These are phyloP conservation scores for Xerus rutilus DNA, from an alignment of 2,797 vertebrate genomes.

Conservation along the genomic window DNA sequence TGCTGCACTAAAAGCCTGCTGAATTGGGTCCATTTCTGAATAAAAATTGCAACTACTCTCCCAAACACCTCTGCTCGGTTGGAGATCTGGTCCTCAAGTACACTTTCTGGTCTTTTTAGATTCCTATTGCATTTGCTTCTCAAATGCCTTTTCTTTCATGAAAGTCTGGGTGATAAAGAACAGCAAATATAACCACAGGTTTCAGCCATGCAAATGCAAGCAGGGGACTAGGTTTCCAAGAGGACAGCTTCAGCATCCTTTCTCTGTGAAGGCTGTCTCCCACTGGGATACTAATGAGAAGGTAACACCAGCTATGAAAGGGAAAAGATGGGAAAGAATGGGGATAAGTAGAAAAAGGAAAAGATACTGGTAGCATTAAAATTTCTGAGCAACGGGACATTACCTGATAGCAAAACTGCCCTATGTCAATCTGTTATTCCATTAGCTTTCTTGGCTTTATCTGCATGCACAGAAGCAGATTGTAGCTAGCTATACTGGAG, in stretches of 20 bases:
- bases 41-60: conserved; percentile 78
- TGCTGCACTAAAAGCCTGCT: conserved; percentile 83
- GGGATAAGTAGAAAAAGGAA: background rate
- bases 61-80: conserved; percentile 80
- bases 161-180: conserved; percentile 77
- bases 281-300: conserved; percentile 67
- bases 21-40: conserved; percentile 83
- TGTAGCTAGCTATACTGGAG: background rate
- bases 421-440: background rate
- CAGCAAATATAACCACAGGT: conserved; percentile 79
- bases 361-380: conserved; percentile 26
- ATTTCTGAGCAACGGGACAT: conserved; percentile 54
- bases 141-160: conserved; percentile 83
- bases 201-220: conserved; percentile 82
- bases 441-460: conserved; percentile 32
- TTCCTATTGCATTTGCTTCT: conserved; percentile 76
- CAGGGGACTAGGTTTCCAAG: conserved; percentile 54
- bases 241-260: conserved; percentile 74
- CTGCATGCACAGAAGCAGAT: conserved; percentile 7
- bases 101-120: conserved; percentile 73
- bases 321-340: conserved; percentile 7
- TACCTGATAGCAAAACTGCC: conserved; percentile 47
- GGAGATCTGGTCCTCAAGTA: conserved; percentile 81
- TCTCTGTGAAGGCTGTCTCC: conserved; percentile 72
- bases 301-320: conserved; percentile 64